Evolutionary conservation across 2,113 vertebrate genomes (phyloP).

Genomic region (Etia nguti): DNA sequence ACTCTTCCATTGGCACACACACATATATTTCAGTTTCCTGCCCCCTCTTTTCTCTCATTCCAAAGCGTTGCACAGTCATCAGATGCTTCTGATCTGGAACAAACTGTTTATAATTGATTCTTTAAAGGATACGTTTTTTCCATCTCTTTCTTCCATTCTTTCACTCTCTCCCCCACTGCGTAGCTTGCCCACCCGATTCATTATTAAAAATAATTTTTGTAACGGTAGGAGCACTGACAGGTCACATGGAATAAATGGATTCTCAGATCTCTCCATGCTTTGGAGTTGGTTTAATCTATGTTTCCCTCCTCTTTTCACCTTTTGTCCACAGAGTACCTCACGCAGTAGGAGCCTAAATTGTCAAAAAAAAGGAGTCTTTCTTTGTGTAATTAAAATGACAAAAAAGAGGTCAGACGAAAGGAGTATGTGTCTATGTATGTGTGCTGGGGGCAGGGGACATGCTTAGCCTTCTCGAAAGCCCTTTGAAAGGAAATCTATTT

Average conservation of each 20-base stretch:
- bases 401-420: neutral
- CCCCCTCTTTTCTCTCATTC: neutral
- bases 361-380: neutral
- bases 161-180: neutral
- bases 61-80: slow-evolving; percentile 28
- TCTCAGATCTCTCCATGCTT: slow-evolving; percentile 6
- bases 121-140: slow-evolving; percentile 47
- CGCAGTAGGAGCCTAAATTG: neutral
- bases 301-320: neutral
- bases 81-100: slow-evolving; percentile 52
- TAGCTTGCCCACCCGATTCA: neutral
- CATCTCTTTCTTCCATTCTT: neutral
- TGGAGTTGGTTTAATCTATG: neutral
- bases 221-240: neutral
- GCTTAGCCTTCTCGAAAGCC: neutral
- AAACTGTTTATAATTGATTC: slow-evolving; percentile 68
- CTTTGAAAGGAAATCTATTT: neutral
- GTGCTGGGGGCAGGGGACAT: neutral
- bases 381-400: slow-evolving; percentile 23
- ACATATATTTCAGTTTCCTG: slow-evolving; percentile 25
- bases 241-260: slow-evolving; percentile 31
- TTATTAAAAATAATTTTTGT: slow-evolving; percentile 34
- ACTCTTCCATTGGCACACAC: slow-evolving; percentile 5
- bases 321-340: neutral
- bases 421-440: neutral